A percentile compares a stretch with the other conserved stretches of the same genome.
Conservation (phyloP, 1,140 invertebrate species). For the Saccostrea glomerata region DNA sequence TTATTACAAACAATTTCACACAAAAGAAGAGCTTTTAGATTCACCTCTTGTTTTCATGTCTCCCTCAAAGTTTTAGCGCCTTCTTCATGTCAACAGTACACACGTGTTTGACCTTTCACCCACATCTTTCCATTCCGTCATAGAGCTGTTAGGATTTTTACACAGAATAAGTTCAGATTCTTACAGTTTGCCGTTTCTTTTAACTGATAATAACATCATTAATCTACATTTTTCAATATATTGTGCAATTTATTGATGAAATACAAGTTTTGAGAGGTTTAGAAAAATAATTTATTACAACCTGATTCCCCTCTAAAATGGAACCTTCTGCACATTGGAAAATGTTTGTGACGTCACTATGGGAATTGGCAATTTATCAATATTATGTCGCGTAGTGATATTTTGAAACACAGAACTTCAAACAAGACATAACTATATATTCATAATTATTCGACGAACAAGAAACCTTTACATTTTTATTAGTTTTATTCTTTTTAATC, state of each 20-base stretch:
- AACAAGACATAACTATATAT: background rate
- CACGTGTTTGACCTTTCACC: slow-evolving; percentile 29
- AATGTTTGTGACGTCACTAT: slow-evolving; percentile 38
- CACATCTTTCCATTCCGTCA: background rate
- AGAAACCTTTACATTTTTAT: background rate
- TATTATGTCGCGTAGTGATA: slow-evolving; percentile 31
- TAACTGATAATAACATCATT: background rate
- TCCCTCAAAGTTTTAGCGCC: background rate
- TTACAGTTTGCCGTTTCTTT: background rate
- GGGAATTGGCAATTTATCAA: slow-evolving; percentile 30
- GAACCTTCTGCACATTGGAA: slow-evolving; percentile 18
- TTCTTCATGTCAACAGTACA: slow-evolving; percentile 31
- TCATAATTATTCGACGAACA: background rate
- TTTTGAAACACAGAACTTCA: background rate
- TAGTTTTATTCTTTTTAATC: no score
- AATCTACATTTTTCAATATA: no score
- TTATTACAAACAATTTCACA: background rate
- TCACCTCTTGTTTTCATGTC: background rate
- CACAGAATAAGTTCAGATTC: background rate
- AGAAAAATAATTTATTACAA: background rate
- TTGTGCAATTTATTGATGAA: no score
- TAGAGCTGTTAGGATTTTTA: background rate
- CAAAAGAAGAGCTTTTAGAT: no score
- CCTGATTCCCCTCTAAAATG: slow-evolving; percentile 1
- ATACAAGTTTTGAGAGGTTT: background rate